Conservation (phyloP, 2,113 vertebrate species). For the Polyodon spathula region DNA sequence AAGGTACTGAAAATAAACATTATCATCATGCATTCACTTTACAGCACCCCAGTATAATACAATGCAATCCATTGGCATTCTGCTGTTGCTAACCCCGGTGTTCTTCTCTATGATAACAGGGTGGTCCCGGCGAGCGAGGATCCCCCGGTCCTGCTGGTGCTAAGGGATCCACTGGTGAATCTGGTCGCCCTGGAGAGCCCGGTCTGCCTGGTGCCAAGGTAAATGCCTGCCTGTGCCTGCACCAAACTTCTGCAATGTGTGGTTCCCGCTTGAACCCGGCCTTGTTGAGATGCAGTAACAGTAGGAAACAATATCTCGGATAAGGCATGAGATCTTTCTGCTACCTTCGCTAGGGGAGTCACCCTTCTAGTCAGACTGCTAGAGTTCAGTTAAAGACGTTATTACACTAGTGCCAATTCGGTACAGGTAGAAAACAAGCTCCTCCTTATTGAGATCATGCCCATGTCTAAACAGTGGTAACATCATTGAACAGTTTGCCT, state of each 20-base stretch:
- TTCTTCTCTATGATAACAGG: slow-evolving; percentile 46
- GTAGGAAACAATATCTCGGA: no score
- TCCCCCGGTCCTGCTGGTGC: slow-evolving; percentile 64
- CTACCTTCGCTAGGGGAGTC: no score
- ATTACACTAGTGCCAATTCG: background rate
- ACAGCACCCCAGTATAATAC: background rate
- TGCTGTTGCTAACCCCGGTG: background rate
- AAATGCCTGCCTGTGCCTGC: slow-evolving; percentile 25
- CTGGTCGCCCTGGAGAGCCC: slow-evolving; percentile 77
- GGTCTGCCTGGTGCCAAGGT: slow-evolving; percentile 94
- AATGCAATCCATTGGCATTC: background rate
- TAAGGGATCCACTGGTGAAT: slow-evolving; percentile 87
- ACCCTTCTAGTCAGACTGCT: no score
- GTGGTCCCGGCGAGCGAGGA: slow-evolving; percentile 82
- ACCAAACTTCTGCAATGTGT: no score
- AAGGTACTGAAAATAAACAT: slow-evolving; percentile 12
- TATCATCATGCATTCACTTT: background rate
- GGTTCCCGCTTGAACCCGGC: no score
- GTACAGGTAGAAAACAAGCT: background rate
- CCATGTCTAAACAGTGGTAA: background rate
- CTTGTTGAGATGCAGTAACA: no score
- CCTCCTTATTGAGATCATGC: background rate
- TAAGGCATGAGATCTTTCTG: no score
- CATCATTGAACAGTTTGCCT: background rate
- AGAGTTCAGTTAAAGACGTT: no score